A percentile compares a stretch with the other conserved stretches of the same genome.
Evolutionary conservation across 1,140 invertebrate species (phyloP).

Genomic region (Kradibia gibbosae): DNA sequence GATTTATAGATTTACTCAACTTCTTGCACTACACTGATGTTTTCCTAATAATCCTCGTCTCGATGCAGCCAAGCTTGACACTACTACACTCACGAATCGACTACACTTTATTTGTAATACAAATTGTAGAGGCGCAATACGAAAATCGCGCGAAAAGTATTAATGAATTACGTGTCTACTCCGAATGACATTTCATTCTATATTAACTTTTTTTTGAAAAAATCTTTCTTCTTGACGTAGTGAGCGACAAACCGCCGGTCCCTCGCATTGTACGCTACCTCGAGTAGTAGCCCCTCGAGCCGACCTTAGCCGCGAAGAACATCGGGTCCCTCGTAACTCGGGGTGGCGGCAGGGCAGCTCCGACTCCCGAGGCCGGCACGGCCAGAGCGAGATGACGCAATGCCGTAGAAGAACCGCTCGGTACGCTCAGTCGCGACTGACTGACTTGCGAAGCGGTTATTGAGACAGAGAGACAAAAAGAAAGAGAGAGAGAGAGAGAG

Average conservation of each 20-base stretch:
- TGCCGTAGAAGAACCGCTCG: slow-evolving; percentile 19
- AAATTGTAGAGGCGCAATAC: neutral
- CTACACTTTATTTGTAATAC: neutral
- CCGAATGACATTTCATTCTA: neutral
- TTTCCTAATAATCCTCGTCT: neutral
- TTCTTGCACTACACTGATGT: neutral
- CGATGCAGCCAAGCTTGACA: neutral
- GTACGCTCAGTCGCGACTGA: slow-evolving; percentile 44
- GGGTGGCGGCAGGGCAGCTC: neutral
- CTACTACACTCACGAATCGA: neutral
- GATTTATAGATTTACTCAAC: neutral
- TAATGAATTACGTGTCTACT: neutral
- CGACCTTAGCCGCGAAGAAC: neutral
- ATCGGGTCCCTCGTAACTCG: neutral
- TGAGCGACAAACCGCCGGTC: neutral
- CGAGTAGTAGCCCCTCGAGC: neutral
- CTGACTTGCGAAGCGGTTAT: neutral
- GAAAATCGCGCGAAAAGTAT: neutral
- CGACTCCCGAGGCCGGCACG: slow-evolving; percentile 2
- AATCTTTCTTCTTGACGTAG: neutral
- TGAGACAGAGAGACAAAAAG: neutral
- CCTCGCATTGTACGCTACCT: neutral
- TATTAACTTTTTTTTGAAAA: neutral
- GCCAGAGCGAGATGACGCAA: neutral
- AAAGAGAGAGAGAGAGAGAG: slow-evolving; percentile 1